A percentile compares a stretch with the other conserved stretches of the same genome.
phyloP scores from a whole-genome alignment of 1,140 invertebrate species.

The Schlechtendalia chinensis region DNA sequence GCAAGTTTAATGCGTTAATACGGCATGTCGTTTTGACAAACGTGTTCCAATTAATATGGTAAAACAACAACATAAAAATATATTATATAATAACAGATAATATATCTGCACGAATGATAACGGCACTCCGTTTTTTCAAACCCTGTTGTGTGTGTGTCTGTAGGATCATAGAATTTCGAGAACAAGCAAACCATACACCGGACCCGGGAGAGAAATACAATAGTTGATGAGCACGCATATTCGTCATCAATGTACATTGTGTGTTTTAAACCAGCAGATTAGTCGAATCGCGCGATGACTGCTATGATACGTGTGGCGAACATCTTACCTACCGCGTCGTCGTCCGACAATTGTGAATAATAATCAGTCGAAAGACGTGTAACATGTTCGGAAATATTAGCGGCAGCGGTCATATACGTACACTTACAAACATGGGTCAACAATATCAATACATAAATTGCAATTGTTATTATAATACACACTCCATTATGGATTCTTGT shows the following conservation, averaged over 20 bases:
- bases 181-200: too few species aligned
- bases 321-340: not conserved
- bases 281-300: not conserved
- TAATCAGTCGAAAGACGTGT: not conserved
- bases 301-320: not conserved
- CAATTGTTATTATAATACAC: not conserved
- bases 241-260: not conserved
- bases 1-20: too few species aligned
- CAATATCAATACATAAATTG: not conserved
- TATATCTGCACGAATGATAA: too few species aligned
- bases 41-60: too few species aligned
- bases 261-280: not conserved
- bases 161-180: too few species aligned
- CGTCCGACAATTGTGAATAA: slow-evolving; percentile 6
- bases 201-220: too few species aligned
- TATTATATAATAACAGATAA: too few species aligned
- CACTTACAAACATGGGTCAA: not conserved
- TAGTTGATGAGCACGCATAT: not conserved
- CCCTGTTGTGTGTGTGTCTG: too few species aligned
- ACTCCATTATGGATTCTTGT: not conserved
- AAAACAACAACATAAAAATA: too few species aligned
- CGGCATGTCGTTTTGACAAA: too few species aligned
- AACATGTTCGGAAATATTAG: slow-evolving; percentile 8
- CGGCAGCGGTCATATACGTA: not conserved
- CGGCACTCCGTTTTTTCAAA: too few species aligned